These are phyloP conservation scores for Eurystomus glaucurus DNA, from an alignment of 2,797 vertebrate species.

Conservation along the genomic window DNA sequence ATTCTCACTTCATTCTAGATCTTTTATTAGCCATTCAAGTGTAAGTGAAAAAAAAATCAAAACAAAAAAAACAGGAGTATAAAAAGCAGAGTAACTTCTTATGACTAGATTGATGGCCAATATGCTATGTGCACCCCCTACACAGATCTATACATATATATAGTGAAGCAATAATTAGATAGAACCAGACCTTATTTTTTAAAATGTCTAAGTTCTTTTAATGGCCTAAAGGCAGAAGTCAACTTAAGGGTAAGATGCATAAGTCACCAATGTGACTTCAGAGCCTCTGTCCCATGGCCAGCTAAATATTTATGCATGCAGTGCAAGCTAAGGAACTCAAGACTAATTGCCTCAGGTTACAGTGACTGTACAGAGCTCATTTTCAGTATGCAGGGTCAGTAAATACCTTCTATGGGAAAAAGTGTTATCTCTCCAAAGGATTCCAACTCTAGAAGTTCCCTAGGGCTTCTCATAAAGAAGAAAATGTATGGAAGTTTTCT, in stretches of 20 bases:
- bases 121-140: neutral
- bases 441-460: neutral
- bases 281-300: neutral
- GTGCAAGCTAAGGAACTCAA: neutral
- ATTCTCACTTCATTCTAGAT: neutral
- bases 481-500: neutral
- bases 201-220: neutral
- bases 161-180: neutral
- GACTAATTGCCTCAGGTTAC: neutral
- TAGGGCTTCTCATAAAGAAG: neutral
- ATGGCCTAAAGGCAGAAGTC: neutral
- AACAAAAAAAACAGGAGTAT: neutral
- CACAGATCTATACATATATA: neutral
- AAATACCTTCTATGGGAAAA: neutral
- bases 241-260: neutral
- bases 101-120: fast-evolving
- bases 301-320: neutral
- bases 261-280: neutral
- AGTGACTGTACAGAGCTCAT: neutral
- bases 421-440: neutral
- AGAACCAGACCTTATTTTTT: neutral
- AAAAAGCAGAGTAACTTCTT: neutral
- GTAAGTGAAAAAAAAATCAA: neutral
- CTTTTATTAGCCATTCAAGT: neutral
- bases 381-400: neutral